These are phyloP conservation scores for Drosophila obscura DNA, from an alignment of 1,140 invertebrate species.

Conservation along the genomic window DNA sequence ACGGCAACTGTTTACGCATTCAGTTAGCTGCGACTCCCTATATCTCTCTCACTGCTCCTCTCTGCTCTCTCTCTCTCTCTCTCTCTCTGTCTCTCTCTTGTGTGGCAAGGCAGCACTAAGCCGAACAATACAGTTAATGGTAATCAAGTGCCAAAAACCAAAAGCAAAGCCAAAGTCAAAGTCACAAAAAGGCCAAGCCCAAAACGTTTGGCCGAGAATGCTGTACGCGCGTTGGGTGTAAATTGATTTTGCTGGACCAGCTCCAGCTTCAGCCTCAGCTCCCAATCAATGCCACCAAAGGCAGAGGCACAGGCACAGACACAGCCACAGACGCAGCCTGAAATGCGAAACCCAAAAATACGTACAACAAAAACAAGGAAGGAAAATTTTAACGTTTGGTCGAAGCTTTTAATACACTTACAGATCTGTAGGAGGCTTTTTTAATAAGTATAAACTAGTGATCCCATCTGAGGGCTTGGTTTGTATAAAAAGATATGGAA, in stretches of 20 bases:
- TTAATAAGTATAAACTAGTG: too few species aligned
- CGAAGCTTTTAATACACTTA: too few species aligned
- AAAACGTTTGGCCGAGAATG: constrained; percentile 48
- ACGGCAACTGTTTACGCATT: constrained; percentile 41
- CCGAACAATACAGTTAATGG: constrained; percentile 32
- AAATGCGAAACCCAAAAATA: too few species aligned
- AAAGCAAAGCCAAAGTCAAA: constrained; percentile 43
- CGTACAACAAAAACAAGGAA: too few species aligned
- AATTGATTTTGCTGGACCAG: constrained; percentile 52
- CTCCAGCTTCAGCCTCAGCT: neutral
- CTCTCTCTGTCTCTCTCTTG: constrained; percentile 1
- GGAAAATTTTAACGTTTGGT: too few species aligned
- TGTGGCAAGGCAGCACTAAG: constrained; percentile 12
- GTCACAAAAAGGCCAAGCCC: constrained; percentile 50
- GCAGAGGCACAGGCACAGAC: neutral
- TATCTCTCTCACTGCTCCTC: neutral
- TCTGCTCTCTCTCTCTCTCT: neutral
- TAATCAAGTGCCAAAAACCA: constrained; percentile 51
- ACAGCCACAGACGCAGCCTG: neutral
- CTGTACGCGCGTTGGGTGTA: constrained; percentile 52
- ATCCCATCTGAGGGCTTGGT: too few species aligned
- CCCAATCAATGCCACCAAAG: too few species aligned
- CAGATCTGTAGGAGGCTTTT: too few species aligned
- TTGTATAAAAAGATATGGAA: too few species aligned
- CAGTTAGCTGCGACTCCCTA: constrained; percentile 23